Base-by-base conservation (phyloP, 1,140 invertebrate species). In the Drosophila ogumai region DNA sequence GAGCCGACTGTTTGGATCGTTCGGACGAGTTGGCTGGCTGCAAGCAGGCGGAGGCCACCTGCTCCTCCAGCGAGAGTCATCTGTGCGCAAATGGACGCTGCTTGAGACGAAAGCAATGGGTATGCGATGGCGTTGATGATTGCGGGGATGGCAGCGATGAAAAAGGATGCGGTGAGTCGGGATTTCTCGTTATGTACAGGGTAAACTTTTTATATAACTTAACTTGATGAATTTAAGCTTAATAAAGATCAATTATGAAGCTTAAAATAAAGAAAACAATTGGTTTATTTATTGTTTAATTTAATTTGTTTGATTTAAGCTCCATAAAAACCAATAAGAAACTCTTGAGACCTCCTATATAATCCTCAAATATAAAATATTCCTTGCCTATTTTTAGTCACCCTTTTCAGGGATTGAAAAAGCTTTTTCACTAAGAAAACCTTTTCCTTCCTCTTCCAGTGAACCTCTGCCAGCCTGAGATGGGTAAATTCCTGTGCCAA, bases 1-100 rank as follows among this genome's bases (percentile, higher is more conserved):
- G 93, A 1, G 36, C 85, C 6, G 96, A 99, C 82, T 99, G 98
- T 93, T 93, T 94, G 1, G 96, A 98, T 93, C 94, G 94, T 3
- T 96, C 95, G 3, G 98, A 98, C 93, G 96, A 97, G 91, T 90
- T 92, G 3, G 74, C 67, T 0, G 91, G 93, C 6, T 96, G 96
- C 82, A 72, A 71, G 17, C 75, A 81, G 28, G 60, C 81, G 9
- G 25, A 57, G 44, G 55, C 71, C 13, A 86, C 38, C 43, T 92
- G 92, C 71, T n/a, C 36, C n/a, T 10, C 63, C 8, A 13, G 32
- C 25, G 25, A 38, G 8, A 91, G 92, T 0, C 86, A 90, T 34
- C 71, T 91, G 13, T 92, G 91, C 15, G 46, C 69, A 6, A 93
- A 93, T 57, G 78, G 79, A 28, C 76, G 85, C 6, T 93, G 91